Base-by-base conservation (phyloP, 2,888 invertebrate species). In the Hyposoter didymator region DNA sequence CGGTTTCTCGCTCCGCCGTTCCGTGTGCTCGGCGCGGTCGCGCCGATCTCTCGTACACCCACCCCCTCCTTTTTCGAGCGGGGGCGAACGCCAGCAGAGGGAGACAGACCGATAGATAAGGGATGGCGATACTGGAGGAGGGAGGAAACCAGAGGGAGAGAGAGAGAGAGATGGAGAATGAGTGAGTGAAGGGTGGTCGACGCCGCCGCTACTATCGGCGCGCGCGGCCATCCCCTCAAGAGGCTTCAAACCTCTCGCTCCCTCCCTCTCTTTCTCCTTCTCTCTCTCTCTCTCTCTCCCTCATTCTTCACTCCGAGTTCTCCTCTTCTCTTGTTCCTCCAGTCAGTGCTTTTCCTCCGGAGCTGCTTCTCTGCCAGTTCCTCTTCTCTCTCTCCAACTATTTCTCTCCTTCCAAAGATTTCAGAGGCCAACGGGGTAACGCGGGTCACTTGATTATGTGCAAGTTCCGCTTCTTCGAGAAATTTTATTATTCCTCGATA, bases 1-100 rank as follows among this genome's bases (percentile, higher is more conserved):
- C 78, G 47, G 72, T 66, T 75, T 73, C 82, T 81, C 79, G 90
- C 88, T 90, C 90, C 89, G 89, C 91, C 47, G 47, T 49, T 10
- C 78, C 47, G 69, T 59, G 78, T 70, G 52, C 39, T 66, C 67
- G 67, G 49, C 47, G 82, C 59, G 79, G 75, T 73, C 76, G 75
- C 49, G 72, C 79, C 70, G 62, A 55, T 59, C 73, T 47, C 73
- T 78, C 59, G 47, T 76, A 78, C 47, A 66, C 59, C 59, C 28
- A 14, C 12, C 14, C 59, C 28, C 59, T 14, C 59, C 59, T 22
- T 59, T 64, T 64, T 28, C 43, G 49, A 72, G 79, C 75, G 82
- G 82, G 82, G 79, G 79, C 66, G 82, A 75, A 66, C 7, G 59
- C 49, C 22, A 70, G 74, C 22, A 70, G 74, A 74, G 74, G n/a